Conservation (phyloP, 2,888 invertebrate species). For the Drosophila koepferae region DNA sequence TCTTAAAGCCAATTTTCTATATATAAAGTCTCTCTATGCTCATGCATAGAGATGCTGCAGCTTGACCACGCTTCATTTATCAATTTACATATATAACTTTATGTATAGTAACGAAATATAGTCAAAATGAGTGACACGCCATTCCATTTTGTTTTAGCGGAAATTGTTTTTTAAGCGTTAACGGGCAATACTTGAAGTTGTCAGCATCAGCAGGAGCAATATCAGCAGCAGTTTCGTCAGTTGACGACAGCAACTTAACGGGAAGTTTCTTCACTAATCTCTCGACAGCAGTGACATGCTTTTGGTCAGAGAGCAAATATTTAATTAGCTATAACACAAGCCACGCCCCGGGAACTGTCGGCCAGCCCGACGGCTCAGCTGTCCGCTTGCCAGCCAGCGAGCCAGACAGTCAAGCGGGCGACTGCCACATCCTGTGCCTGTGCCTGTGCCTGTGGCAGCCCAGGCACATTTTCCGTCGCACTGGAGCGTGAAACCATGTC, state of each 20-base stretch:
- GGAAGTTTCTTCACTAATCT: conserved; percentile 51
- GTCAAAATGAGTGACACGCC: not conserved
- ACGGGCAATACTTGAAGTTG: conserved; percentile 37
- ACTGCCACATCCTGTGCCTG: conserved; percentile 44
- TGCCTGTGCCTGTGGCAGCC: not conserved
- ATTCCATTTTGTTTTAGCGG: conserved; percentile 28
- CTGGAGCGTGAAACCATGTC: conserved; percentile 62
- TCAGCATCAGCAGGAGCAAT: conserved; percentile 28
- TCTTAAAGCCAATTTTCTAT: not conserved
- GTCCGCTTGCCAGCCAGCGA: conserved; percentile 2
- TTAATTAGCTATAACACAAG: conserved; percentile 71
- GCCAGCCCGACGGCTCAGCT: not conserved
- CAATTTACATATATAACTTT: conserved; percentile 24
- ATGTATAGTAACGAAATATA: not conserved
- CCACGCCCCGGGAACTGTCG: conserved; percentile 43
- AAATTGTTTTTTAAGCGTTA: conserved; percentile 63
- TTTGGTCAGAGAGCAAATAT: conserved; percentile 66
- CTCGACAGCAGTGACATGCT: conserved; percentile 56
- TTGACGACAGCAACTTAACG: conserved; percentile 16
- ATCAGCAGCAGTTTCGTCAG: conserved; percentile 18
- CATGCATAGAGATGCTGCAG: not conserved
- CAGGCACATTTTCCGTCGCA: conserved; percentile 41
- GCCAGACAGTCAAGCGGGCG: conserved; percentile 34
- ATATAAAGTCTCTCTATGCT: not conserved
- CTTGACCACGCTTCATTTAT: conserved; percentile 2